phyloP scores from a whole-genome alignment of 2,888 invertebrate species.

The Volucella bombylans region DNA sequence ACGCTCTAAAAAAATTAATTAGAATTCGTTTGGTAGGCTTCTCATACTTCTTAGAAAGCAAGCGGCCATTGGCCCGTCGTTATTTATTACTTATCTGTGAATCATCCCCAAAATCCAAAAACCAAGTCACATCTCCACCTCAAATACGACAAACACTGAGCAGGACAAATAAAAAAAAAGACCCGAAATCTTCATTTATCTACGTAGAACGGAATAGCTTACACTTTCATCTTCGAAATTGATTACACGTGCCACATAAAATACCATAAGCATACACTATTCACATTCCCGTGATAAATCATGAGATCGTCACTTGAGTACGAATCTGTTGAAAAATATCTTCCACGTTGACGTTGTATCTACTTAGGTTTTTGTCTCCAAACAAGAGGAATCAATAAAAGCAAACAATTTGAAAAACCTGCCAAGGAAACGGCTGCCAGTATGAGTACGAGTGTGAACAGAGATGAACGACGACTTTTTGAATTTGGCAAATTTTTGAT shows the following conservation, averaged over 20 bases:
- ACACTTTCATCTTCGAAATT: slow-evolving; percentile 69
- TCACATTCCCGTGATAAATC: slow-evolving; percentile 58
- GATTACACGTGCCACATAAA: slow-evolving; percentile 69
- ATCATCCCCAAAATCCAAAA: slow-evolving; percentile 36
- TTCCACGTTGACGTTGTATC: slow-evolving; percentile 39
- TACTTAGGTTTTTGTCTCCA: slow-evolving; percentile 5
- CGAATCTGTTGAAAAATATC: slow-evolving; percentile 18
- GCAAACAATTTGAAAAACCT: slow-evolving; percentile 53
- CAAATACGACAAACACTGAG: slow-evolving; percentile 48
- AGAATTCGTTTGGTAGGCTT: slow-evolving; percentile 12
- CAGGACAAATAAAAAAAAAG: slow-evolving; percentile 15
- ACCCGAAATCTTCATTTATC: slow-evolving; percentile 5
- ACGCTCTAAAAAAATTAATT: slow-evolving; percentile 11
- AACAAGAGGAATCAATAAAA: slow-evolving; percentile 23
- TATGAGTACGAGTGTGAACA: too few relatives aligned
- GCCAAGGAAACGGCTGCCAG: slow-evolving; percentile 10
- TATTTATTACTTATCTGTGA: slow-evolving; percentile 37
- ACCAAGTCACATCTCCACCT: slow-evolving; percentile 62
- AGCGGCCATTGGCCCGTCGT: slow-evolving; percentile 20
- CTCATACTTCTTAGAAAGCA: slow-evolving; percentile 29
- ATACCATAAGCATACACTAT: slow-evolving; percentile 48
- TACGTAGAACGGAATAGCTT: slow-evolving; percentile 29
- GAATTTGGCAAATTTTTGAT: slow-evolving; percentile 49
- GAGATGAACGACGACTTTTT: slow-evolving; percentile 8
- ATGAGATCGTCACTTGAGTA: slow-evolving; percentile 63